A percentile compares a stretch with the other conserved stretches of the same genome.
phyloP scores from a whole-genome alignment of 2,113 vertebrate genomes.

The Carettochelys insculpta region DNA sequence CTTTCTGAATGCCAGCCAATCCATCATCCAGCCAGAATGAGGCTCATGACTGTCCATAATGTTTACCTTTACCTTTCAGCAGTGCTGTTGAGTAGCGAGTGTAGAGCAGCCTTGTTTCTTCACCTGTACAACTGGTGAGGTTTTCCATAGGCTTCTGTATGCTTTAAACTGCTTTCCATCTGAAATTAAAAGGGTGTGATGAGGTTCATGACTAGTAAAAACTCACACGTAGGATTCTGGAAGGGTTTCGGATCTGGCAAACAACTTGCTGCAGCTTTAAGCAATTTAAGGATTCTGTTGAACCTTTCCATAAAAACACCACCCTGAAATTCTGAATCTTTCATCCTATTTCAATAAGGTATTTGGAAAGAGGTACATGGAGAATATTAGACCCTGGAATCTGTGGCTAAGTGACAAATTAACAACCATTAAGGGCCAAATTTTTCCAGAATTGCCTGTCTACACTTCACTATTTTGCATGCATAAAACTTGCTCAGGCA shows the following conservation, averaged over 20 bases:
- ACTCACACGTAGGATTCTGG: background rate
- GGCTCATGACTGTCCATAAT: background rate
- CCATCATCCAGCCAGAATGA: background rate
- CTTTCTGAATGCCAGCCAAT: conserved; percentile 5
- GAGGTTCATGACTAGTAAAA: background rate
- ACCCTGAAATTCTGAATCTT: background rate
- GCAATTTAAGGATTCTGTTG: background rate
- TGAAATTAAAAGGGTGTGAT: background rate
- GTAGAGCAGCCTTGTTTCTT: background rate
- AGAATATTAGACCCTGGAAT: background rate
- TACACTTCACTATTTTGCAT: background rate
- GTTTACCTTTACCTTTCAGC: background rate
- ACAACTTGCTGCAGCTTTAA: background rate
- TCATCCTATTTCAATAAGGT: background rate
- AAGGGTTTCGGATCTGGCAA: conserved; percentile 1
- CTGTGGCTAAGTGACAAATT: background rate
- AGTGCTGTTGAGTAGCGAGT: background rate
- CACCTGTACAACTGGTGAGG: background rate
- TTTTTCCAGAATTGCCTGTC: background rate
- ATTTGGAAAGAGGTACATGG: background rate
- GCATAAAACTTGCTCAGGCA: background rate
- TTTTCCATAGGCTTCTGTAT: background rate
- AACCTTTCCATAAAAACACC: background rate
- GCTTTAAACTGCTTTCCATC: background rate
- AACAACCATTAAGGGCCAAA: background rate